Evolutionary conservation across 2,797 vertebrate genomes (phyloP).

Genomic region (Lepilemur septentrionalis): DNA sequence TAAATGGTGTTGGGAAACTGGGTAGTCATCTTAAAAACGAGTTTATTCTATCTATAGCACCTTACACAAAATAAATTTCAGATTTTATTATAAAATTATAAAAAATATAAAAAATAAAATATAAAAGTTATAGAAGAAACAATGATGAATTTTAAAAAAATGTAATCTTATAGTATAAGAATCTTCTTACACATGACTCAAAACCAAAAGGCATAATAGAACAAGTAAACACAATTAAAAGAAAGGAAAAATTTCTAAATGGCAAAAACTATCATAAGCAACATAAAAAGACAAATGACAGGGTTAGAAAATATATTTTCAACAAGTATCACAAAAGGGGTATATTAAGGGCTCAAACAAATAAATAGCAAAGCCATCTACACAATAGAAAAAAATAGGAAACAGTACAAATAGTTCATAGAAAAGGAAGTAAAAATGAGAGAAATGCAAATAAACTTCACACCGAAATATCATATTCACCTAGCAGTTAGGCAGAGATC

Average conservation of each 20-base stretch:
- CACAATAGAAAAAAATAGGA: background rate
- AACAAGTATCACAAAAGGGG: background rate
- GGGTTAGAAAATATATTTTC: constrained; percentile 3
- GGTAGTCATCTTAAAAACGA: background rate
- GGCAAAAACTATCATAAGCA: background rate
- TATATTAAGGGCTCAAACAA: background rate
- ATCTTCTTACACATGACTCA: background rate
- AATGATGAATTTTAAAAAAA: background rate
- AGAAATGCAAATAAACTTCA: constrained; percentile 35
- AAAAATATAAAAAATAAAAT: constrained; percentile 21
- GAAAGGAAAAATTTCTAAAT: constrained; percentile 36
- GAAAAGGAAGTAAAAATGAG: constrained; percentile 47
- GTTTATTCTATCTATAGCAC: background rate
- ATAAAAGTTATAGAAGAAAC: background rate
- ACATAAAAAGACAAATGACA: background rate
- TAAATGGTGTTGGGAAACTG: background rate
- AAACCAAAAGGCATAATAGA: background rate
- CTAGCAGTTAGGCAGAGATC: constrained; percentile 22
- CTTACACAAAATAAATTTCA: background rate
- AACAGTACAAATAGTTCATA: constrained; percentile 28
- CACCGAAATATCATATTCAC: constrained; percentile 25
- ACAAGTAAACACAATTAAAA: constrained; percentile 7
- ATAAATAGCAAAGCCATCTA: constrained; percentile 18
- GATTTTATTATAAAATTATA: background rate
- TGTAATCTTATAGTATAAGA: background rate